Conservation (phyloP, 1,140 invertebrate genomes). For the Zaprionus davidi region DNA sequence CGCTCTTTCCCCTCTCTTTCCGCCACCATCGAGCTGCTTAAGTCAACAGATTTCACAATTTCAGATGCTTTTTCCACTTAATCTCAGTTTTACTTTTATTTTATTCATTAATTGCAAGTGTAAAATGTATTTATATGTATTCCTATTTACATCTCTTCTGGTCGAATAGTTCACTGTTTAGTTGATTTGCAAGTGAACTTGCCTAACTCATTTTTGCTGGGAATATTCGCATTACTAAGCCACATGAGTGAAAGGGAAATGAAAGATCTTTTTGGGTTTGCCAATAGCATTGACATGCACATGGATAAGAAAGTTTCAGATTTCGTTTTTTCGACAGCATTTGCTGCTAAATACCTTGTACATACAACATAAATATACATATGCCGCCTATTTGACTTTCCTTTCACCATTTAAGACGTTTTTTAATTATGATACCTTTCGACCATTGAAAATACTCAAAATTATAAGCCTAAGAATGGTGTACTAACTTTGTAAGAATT, state of each 20-base stretch:
- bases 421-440: too few species aligned
- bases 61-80: slow-evolving; percentile 50
- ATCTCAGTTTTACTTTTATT: slow-evolving; percentile 33
- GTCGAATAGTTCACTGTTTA: not conserved
- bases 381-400: too few species aligned
- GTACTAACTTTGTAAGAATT: too few species aligned
- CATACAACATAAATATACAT: too few species aligned
- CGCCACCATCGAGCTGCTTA: slow-evolving; percentile 8
- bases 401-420: too few species aligned
- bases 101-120: slow-evolving; percentile 53
- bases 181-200: not conserved
- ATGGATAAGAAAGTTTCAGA: slow-evolving; percentile 43
- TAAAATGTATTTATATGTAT: slow-evolving; percentile 30
- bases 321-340: slow-evolving; percentile 38
- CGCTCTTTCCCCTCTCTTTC: slow-evolving; percentile 25
- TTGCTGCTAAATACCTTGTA: slow-evolving; percentile 14
- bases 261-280: slow-evolving; percentile 35
- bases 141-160: slow-evolving; percentile 26
- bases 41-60: slow-evolving; percentile 58
- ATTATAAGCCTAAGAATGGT: too few species aligned
- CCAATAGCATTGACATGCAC: slow-evolving; percentile 42
- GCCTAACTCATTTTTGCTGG: not conserved
- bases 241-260: slow-evolving; percentile 57
- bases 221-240: not conserved
- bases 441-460: too few species aligned